These are phyloP conservation scores for Oplegnathus fasciatus DNA, from an alignment of 2,113 vertebrate species.

Conservation along the genomic window DNA sequence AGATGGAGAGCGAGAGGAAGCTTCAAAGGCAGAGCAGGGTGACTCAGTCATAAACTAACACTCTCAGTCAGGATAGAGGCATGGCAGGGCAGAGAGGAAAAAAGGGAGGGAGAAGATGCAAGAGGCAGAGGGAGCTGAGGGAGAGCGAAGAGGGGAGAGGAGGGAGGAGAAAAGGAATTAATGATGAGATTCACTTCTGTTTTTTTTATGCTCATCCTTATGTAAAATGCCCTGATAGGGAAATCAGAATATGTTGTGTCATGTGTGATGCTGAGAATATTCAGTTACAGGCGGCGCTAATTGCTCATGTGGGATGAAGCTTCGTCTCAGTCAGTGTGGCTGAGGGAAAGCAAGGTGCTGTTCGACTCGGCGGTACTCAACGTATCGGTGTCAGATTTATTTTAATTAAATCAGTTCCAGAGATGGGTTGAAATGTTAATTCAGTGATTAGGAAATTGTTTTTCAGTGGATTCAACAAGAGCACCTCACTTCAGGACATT, in stretches of 20 bases:
- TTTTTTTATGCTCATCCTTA: constrained; percentile 35
- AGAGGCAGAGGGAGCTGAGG: constrained; percentile 40
- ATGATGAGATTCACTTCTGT: constrained; percentile 53
- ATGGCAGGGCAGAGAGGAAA: constrained; percentile 54
- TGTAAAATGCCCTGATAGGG: constrained; percentile 52
- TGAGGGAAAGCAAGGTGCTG: constrained; percentile 24
- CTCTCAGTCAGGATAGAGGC: constrained; percentile 72
- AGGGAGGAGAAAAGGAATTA: constrained; percentile 62
- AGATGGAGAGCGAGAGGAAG: constrained; percentile 58
- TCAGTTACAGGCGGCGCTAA: constrained; percentile 42
- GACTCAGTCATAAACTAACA: constrained; percentile 79
- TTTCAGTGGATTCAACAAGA: constrained; percentile 41
- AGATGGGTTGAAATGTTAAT: constrained; percentile 49
- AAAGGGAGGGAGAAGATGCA: constrained; percentile 18
- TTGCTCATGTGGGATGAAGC: constrained; percentile 60
- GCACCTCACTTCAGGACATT: constrained; percentile 3
- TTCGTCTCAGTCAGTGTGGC: constrained; percentile 15
- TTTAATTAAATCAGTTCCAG: constrained; percentile 54
- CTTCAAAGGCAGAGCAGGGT: constrained; percentile 71
- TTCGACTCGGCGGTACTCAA: not conserved
- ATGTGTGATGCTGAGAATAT: constrained; percentile 57
- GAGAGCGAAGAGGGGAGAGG: constrained; percentile 43
- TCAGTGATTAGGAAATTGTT: constrained; percentile 43
- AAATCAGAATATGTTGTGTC: constrained; percentile 49
- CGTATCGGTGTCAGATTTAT: constrained; percentile 27